phyloP scores from a whole-genome alignment of 2,797 vertebrate species.

The Anguilla megastoma region DNA sequence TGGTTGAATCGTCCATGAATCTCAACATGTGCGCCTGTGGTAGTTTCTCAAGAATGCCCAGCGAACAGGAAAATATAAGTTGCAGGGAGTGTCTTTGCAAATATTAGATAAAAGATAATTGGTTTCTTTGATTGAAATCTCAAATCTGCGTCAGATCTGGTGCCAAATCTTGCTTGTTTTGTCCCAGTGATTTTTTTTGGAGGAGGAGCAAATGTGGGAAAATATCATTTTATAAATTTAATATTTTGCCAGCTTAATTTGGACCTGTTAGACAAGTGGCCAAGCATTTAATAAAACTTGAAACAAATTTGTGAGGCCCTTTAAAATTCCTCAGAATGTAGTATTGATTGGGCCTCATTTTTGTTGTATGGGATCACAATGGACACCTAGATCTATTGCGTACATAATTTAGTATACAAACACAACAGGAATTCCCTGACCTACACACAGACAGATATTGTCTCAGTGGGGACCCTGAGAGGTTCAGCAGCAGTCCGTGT shows the following conservation, averaged over 20 bases:
- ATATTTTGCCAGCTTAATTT: not conserved
- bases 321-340: not conserved
- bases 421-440: not conserved
- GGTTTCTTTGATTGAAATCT: too few relatives aligned
- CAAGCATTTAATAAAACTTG: conserved; percentile 6
- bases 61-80: too few relatives aligned
- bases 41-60: too few relatives aligned
- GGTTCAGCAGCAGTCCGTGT: not conserved
- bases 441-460: not conserved
- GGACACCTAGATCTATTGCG: not conserved
- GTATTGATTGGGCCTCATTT: not conserved
- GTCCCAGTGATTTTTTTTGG: not conserved
- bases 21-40: too few relatives aligned
- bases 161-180: not conserved
- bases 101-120: too few relatives aligned
- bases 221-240: not conserved
- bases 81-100: too few relatives aligned
- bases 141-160: too few relatives aligned
- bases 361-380: not conserved
- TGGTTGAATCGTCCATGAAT: too few relatives aligned
- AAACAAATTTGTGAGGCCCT: not conserved
- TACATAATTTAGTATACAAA: not conserved
- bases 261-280: not conserved
- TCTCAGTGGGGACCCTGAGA: not conserved
- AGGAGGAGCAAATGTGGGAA: not conserved